Evolutionary conservation across 1,140 invertebrate species (phyloP).

Genomic region (Drosophila willistoni): DNA sequence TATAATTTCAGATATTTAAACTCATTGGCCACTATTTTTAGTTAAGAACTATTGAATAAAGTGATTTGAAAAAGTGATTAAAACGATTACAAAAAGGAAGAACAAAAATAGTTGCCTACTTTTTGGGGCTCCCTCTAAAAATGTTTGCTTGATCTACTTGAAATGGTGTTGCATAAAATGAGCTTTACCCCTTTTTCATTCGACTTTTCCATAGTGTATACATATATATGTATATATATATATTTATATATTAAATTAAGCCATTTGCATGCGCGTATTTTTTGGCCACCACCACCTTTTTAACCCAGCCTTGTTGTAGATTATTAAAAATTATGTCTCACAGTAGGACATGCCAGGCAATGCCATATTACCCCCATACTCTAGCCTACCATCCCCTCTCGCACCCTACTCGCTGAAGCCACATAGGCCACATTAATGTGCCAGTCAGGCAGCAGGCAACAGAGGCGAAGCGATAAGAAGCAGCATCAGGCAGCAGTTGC

Average conservation of each 20-base stretch:
- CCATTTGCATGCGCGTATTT: slow-evolving; percentile 78
- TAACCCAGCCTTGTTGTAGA: slow-evolving; percentile 71
- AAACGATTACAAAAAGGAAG: no score
- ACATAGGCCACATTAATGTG: slow-evolving; percentile 80
- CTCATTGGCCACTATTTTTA: no score
- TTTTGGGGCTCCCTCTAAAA: background rate
- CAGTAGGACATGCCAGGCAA: slow-evolving; percentile 80
- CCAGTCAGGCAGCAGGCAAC: slow-evolving; percentile 25
- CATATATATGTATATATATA: slow-evolving; percentile 80
- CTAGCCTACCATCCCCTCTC: background rate
- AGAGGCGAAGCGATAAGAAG: slow-evolving; percentile 62
- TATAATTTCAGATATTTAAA: background rate
- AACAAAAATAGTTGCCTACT: slow-evolving; percentile 1
- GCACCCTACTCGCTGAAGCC: slow-evolving; percentile 31
- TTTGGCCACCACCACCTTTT: slow-evolving; percentile 36
- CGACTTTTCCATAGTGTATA: slow-evolving; percentile 47
- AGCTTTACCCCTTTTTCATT: background rate
- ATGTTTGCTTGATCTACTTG: no score
- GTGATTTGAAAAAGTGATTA: no score
- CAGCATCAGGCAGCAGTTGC: slow-evolving; percentile 64
- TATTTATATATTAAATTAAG: slow-evolving; percentile 81
- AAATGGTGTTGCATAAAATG: background rate
- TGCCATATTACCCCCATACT: slow-evolving; percentile 11
- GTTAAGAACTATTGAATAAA: no score
- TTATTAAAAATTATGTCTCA: slow-evolving; percentile 81